Evolutionary conservation across 2,888 invertebrate species (phyloP).

Genomic region (Hemaris fuciformis): DNA sequence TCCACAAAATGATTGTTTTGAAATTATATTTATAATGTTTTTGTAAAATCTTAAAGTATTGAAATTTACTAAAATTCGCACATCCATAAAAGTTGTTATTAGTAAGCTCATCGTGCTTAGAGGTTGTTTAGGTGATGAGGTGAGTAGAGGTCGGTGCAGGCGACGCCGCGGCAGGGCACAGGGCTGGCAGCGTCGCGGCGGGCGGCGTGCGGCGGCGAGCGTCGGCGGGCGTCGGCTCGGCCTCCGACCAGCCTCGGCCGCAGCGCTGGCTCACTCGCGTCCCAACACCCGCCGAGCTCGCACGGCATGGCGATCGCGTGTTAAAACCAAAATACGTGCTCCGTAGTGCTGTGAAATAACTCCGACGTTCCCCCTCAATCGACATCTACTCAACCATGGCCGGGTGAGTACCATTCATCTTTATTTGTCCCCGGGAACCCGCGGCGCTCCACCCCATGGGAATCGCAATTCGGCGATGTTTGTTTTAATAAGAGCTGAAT

Average conservation of each 20-base stretch:
- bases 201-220: slow-evolving; percentile 23
- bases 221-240: slow-evolving; percentile 19
- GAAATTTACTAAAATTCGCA: background rate
- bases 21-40: no score
- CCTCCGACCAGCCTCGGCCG: slow-evolving; percentile 26
- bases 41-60: no score
- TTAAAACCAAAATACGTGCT: slow-evolving; percentile 34
- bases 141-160: slow-evolving; percentile 1
- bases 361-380: slow-evolving; percentile 24
- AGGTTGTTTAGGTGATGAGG: background rate
- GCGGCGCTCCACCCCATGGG: background rate
- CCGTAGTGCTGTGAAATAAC: slow-evolving; percentile 56
- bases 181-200: slow-evolving; percentile 23
- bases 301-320: slow-evolving; percentile 61
- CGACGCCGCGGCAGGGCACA: slow-evolving; percentile 23
- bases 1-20: no score
- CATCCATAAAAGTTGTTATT: background rate
- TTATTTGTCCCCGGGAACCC: background rate
- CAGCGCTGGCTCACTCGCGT: slow-evolving; percentile 57
- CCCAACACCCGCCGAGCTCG: slow-evolving; percentile 57
- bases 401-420: background rate
- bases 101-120: background rate
- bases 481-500: slow-evolving; percentile 21
- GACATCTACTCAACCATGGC: slow-evolving; percentile 5
- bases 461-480: slow-evolving; percentile 8